Percentiles rank a stretch among this genome's conserved stretches.
These are phyloP conservation scores for Bombus impatiens DNA, from an alignment of 1,140 invertebrate genomes.

Conservation along the genomic window DNA sequence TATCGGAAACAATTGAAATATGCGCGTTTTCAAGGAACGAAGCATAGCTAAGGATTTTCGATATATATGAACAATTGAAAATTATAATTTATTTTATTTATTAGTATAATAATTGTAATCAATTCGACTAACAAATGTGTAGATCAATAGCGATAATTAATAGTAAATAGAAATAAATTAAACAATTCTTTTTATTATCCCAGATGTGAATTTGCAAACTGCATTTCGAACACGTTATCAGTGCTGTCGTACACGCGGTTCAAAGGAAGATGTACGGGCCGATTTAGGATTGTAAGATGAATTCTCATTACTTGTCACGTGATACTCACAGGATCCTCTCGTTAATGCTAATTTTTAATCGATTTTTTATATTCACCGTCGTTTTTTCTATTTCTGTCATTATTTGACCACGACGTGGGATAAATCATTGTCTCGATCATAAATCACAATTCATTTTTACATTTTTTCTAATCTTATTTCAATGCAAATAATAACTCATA, in stretches of 20 bases:
- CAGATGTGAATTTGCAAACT: background rate
- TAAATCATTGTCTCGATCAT: background rate
- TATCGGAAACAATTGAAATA: background rate
- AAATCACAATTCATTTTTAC: background rate
- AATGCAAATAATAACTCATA: background rate
- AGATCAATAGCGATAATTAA: background rate
- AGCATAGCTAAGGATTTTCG: background rate
- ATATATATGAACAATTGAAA: background rate
- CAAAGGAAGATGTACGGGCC: background rate
- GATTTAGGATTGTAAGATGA: constrained; percentile 30
- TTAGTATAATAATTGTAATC: background rate
- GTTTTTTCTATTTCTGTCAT: background rate
- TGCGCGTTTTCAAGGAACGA: background rate
- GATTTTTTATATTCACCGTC: background rate
- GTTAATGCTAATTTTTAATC: constrained; percentile 24
- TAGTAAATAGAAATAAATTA: no score
- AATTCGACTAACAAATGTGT: background rate
- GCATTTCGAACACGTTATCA: background rate
- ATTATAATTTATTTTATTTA: background rate
- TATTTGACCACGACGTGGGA: background rate
- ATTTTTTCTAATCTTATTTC: background rate
- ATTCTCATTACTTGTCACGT: constrained; percentile 20
- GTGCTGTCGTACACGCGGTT: constrained; percentile 8
- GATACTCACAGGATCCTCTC: constrained; percentile 1
- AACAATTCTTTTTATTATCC: background rate